Base-by-base conservation (phyloP, 2,888 invertebrate species). In the Ectemnius cavifrons region DNA sequence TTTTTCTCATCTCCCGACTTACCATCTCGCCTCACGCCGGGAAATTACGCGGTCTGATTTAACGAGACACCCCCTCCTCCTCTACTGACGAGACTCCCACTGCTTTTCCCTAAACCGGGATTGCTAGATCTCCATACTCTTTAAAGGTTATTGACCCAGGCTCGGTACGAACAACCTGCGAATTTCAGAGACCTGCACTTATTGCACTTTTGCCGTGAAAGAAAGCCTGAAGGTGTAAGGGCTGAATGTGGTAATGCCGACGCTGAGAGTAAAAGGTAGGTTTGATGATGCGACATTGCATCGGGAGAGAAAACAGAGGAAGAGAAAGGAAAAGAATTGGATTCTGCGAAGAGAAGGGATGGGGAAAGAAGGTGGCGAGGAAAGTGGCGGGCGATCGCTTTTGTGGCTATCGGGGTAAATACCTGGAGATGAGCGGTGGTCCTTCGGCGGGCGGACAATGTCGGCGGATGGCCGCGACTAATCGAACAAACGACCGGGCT, bases 401-500 rank as follows among this genome's bases (percentile, higher is more conserved):
- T 81, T 73, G 75, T 67, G 67, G 63, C 63, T 56, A 59, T 72
- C 67, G 68, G 73, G 72, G 81, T 82, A 78, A 78, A 81, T 75
- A 82, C 57, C 77, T 60, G 63, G 20, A 74, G 73, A 83, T 76
- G 69, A 74, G 73, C 82, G 74, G 67, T 74, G 83, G 84, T 85
- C 86, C 84, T 87, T 83, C 85, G 81, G 75, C 63, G 79, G 66
- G 66, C 75, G 80, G 79, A 88, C 87, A 88, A 87, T 85, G 80
- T 76, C 71, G 71, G 71, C 68, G 85, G 85, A 89, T 89, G 83
- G 83, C 83, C 88, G 87, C 71, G 83, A 85, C 90, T 79, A 89
- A 89, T 89, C 82, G 85, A 79, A 87, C 88, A 86, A 89, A 88
- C 86, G 88, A 88, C 84, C 77, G 63, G 77, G 72, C 82, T 78